phyloP scores from a whole-genome alignment of 2,113 vertebrate genomes.

The Eolophus roseicapilla region DNA sequence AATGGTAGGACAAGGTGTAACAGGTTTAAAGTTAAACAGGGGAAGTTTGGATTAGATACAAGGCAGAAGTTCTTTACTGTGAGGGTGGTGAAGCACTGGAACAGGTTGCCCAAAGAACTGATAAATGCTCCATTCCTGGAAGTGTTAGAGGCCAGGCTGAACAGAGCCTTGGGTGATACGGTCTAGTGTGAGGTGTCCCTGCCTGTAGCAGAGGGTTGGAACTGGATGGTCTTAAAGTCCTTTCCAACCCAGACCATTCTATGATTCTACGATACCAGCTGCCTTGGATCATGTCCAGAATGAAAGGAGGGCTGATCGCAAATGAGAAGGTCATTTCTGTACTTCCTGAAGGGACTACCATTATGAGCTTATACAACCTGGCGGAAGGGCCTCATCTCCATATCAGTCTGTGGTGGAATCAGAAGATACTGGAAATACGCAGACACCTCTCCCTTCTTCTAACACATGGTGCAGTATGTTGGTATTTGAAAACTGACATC shows the following conservation, averaged over 20 bases:
- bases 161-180: not conserved
- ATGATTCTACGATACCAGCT: not conserved
- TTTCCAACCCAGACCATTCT: not conserved
- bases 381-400: not conserved
- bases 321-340: accelerated
- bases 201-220: not conserved
- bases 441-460: not conserved
- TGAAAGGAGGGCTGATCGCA: not conserved
- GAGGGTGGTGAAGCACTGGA: not conserved
- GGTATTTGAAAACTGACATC: not conserved
- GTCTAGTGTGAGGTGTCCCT: not conserved
- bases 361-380: accelerated
- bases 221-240: not conserved
- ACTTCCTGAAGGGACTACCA: not conserved
- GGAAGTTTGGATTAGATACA: not conserved
- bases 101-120: not conserved
- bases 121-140: not conserved
- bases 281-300: not conserved
- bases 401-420: not conserved
- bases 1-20: not conserved
- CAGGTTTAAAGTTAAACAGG: not conserved
- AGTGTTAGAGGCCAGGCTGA: not conserved
- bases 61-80: not conserved
- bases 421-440: not conserved
- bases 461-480: not conserved